These are phyloP conservation scores for Dicyrtoma fusca DNA, from an alignment of 2,888 invertebrate species.

Conservation along the genomic window DNA sequence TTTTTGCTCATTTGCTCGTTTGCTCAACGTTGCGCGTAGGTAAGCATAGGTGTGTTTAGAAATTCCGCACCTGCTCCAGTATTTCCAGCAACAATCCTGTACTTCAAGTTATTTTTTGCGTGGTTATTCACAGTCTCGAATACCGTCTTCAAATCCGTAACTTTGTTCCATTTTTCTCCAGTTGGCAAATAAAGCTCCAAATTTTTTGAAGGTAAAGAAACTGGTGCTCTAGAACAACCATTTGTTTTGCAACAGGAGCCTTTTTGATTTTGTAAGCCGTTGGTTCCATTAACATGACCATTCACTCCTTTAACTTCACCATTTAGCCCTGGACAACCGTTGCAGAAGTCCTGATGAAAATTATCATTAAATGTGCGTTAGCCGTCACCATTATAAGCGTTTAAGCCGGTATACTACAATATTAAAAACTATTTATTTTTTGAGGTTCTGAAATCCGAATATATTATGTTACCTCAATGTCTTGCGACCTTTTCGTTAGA, in stretches of 20 bases:
- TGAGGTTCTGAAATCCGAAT: background rate
- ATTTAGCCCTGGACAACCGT: background rate
- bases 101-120: slow-evolving; percentile 57
- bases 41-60: too few relatives aligned
- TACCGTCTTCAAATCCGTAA: slow-evolving; percentile 41
- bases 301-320: too few relatives aligned
- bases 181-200: slow-evolving; percentile 16
- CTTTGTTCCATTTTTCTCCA: slow-evolving; percentile 50
- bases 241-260: background rate
- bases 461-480: slow-evolving; percentile 60
- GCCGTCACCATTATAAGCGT: too few relatives aligned
- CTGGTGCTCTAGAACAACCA: too few relatives aligned
- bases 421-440: background rate
- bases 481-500: slow-evolving; percentile 61
- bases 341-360: background rate
- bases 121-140: slow-evolving; percentile 34
- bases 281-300: too few relatives aligned
- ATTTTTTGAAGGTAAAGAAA: background rate
- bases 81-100: slow-evolving; percentile 73
- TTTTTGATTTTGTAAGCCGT: background rate
- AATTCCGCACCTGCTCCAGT: slow-evolving; percentile 75
- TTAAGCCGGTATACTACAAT: too few relatives aligned
- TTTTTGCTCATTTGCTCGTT: too few relatives aligned
- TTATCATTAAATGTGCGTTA: too few relatives aligned
- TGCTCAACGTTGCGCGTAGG: too few relatives aligned